These are phyloP conservation scores for Mya arenaria DNA, from an alignment of 1,140 invertebrate genomes.

Conservation along the genomic window DNA sequence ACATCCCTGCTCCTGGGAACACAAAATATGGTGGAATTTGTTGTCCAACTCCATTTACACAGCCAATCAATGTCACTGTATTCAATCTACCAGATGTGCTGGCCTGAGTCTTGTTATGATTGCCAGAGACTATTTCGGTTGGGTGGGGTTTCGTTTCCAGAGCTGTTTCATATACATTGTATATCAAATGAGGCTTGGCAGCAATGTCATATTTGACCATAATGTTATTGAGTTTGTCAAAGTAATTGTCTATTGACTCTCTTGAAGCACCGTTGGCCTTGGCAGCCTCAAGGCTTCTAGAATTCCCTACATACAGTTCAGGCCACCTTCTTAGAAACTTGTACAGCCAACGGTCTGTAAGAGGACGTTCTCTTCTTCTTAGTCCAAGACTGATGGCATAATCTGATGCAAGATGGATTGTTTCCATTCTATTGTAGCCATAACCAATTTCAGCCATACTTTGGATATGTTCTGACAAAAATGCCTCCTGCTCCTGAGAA, in stretches of 20 bases:
- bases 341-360: conserved; percentile 32
- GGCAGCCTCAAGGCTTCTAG: conserved; percentile 13
- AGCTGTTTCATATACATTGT: conserved; percentile 75
- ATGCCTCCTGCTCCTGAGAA: not conserved
- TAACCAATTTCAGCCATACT: conserved; percentile 14
- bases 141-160: conserved; percentile 58
- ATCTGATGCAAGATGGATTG: conserved; percentile 11
- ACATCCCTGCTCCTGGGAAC: conserved; percentile 77
- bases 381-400: conserved; percentile 8
- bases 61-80: not conserved
- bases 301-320: conserved; percentile 14
- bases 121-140: not conserved
- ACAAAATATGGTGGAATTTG: conserved; percentile 78
- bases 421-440: conserved; percentile 19
- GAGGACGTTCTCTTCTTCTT: conserved; percentile 28
- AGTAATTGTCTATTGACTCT: conserved; percentile 14
- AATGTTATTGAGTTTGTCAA: conserved; percentile 22
- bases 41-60: conserved; percentile 22
- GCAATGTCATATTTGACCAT: conserved; percentile 54
- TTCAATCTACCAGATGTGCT: not conserved
- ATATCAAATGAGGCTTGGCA: conserved; percentile 72
- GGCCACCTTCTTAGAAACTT: conserved; percentile 37
- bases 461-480: not conserved
- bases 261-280: conserved; percentile 41
- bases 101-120: not conserved